phyloP scores from a whole-genome alignment of 2,797 vertebrate genomes.

The Columba guinea region DNA sequence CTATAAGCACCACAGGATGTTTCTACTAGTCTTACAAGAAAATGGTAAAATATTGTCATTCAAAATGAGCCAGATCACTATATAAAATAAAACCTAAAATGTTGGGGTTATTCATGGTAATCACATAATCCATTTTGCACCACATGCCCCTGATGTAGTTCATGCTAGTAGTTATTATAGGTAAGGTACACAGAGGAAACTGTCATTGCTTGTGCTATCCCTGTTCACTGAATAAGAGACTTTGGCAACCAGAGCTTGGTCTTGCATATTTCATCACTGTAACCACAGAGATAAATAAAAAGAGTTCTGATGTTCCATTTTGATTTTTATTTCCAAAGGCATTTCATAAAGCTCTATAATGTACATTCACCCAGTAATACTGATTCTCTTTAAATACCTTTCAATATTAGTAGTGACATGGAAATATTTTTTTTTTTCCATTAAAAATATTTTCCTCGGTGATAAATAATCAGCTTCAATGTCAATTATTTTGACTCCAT shows the following conservation, averaged over 20 bases:
- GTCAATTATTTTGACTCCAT: background rate
- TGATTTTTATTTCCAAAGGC: conserved; percentile 25
- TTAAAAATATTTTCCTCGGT: conserved; percentile 10
- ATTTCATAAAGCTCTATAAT: conserved; percentile 5
- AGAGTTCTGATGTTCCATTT: background rate
- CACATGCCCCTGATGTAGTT: background rate
- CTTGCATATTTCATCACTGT: background rate
- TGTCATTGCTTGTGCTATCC: background rate
- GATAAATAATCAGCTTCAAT: background rate
- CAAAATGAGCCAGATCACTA: background rate
- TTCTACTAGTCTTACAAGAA: background rate
- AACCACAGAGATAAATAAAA: background rate
- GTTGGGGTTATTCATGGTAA: background rate
- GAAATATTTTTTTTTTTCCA: background rate
- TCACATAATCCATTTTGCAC: background rate
- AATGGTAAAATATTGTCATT: background rate
- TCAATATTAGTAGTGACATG: background rate
- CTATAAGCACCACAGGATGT: background rate
- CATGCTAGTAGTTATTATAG: background rate
- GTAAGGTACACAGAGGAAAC: background rate
- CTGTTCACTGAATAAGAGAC: background rate
- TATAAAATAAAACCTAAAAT: background rate
- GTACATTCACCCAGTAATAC: background rate
- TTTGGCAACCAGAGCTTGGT: background rate
- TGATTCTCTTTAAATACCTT: conserved; percentile 18